Percentiles rank a stretch among this genome's conserved stretches.
Conservation (phyloP, 1,140 invertebrate genomes). For the Drosophila setifemur region DNA sequence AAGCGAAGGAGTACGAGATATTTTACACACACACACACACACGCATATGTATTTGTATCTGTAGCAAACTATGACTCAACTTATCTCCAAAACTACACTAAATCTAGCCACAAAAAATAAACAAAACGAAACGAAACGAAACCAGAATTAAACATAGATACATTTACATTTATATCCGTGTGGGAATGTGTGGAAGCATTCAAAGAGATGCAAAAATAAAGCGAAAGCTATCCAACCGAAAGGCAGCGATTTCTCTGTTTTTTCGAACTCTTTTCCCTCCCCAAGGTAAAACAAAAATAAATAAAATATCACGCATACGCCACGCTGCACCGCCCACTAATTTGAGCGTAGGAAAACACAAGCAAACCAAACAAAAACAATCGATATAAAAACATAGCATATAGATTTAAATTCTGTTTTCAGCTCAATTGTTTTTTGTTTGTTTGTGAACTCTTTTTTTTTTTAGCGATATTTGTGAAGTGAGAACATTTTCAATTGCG, state of each 20-base stretch:
- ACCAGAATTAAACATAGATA: constrained; percentile 22
- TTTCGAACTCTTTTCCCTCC: constrained; percentile 18
- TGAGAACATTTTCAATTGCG: constrained; percentile 36
- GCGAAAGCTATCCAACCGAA: constrained; percentile 40
- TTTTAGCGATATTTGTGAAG: constrained; percentile 14
- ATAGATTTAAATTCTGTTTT: constrained; percentile 26
- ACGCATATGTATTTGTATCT: constrained; percentile 7
- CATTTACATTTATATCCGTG: constrained; percentile 11
- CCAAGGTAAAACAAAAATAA: too few species aligned
- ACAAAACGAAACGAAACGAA: constrained; percentile 12
- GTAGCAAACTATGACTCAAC: constrained; percentile 47
- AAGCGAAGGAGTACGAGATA: constrained; percentile 30
- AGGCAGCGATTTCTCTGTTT: constrained; percentile 22
- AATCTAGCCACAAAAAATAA: constrained; percentile 33
- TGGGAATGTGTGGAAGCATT: not conserved
- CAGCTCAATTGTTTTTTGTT: constrained; percentile 34
- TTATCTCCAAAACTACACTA: constrained; percentile 19
- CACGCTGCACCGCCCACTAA: constrained; percentile 38
- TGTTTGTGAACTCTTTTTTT: not conserved
- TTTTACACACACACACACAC: constrained; percentile 46
- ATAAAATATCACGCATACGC: constrained; percentile 64
- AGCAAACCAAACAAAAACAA: not conserved
- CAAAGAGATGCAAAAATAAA: constrained; percentile 15
- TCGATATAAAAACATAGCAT: constrained; percentile 8
- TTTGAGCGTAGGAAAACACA: not conserved